phyloP scores from a whole-genome alignment of 2,888 invertebrate species.

The Drosophila nr. fundita region DNA sequence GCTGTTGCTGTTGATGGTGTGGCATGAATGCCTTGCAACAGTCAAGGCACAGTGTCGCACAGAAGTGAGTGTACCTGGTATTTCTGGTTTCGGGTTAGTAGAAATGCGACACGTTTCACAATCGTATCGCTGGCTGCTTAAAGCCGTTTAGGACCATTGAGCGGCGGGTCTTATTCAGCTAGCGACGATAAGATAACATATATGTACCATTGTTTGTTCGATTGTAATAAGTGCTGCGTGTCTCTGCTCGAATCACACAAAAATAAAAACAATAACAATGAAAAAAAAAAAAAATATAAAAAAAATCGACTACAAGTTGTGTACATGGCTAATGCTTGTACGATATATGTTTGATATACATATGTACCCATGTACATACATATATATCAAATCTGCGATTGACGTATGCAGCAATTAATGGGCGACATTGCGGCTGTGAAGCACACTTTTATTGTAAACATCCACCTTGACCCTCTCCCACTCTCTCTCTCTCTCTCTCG shows the following conservation, averaged over 20 bases:
- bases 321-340: slow-evolving; percentile 48
- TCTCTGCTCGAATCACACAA: neutral
- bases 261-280: neutral
- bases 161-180: slow-evolving; percentile 34
- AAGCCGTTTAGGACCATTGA: slow-evolving; percentile 26
- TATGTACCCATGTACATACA: neutral
- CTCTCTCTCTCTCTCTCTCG: neutral
- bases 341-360: slow-evolving; percentile 6
- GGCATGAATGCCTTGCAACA: slow-evolving; percentile 29
- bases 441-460: neutral
- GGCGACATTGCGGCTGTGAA: slow-evolving; percentile 63
- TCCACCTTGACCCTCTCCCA: neutral
- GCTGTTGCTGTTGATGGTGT: slow-evolving; percentile 17
- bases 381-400: slow-evolving; percentile 34
- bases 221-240: slow-evolving; percentile 34
- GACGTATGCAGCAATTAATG: slow-evolving; percentile 52
- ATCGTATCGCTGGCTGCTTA: slow-evolving; percentile 36
- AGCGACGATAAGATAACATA: slow-evolving; percentile 59
- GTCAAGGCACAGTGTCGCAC: slow-evolving; percentile 20
- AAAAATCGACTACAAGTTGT: slow-evolving; percentile 32
- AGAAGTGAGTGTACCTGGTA: slow-evolving; percentile 15
- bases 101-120: slow-evolving; percentile 63
- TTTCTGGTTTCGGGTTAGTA: neutral
- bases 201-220: slow-evolving; percentile 32
- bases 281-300: too few species aligned